Evolutionary conservation across 2,888 invertebrate genomes (phyloP), one percentile per base, ranked within the genome.

Genomic region (Drosophila suboccidentalis): DNA sequence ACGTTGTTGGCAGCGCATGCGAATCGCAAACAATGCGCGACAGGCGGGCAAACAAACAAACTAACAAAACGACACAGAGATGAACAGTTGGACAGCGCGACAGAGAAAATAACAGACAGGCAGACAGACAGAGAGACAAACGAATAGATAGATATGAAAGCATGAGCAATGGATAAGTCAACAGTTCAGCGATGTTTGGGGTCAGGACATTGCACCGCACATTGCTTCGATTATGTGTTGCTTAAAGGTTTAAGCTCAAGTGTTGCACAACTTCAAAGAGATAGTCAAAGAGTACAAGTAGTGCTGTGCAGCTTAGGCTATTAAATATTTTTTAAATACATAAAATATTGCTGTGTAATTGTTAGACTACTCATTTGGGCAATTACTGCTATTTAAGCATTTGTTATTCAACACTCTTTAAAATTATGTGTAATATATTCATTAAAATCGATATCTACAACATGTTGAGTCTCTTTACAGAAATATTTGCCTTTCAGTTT

Each of bases 1-100:
- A 71, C 81, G 70, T 74, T 53, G 29, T 8, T 29, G 64, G 72
- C 71, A 85, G 71, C 75, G 85, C 78, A 89, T 78, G 71, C 69
- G 87, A 60, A 79, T 85, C 75, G 80, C 82, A 85, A 89, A 85
- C 85, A 85, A 75, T 82, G 61, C 80, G 82, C 89, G 85, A 84
- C 89, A 84, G 77, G 70, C 71, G 72, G 71, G 63, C 89, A 86
- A 78, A 63, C 89, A 86, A 78, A 78, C 87, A 82, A 75, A 75
- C 80, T 70, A 64, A 63, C 75, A 57, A 51, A 57, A 55, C 46
- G 58, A 29, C 66, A 74, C 71, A 54, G 26, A 65, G 69, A 68
- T 65, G 67, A 74, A 54, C 68, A 49, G 63, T 54, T 50, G 46
- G 46, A 77, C 22, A 39, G 62, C 9, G 15, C 32, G 36, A 49